Base-by-base conservation (phyloP, 2,888 invertebrate genomes). In the Tachina lurida region DNA sequence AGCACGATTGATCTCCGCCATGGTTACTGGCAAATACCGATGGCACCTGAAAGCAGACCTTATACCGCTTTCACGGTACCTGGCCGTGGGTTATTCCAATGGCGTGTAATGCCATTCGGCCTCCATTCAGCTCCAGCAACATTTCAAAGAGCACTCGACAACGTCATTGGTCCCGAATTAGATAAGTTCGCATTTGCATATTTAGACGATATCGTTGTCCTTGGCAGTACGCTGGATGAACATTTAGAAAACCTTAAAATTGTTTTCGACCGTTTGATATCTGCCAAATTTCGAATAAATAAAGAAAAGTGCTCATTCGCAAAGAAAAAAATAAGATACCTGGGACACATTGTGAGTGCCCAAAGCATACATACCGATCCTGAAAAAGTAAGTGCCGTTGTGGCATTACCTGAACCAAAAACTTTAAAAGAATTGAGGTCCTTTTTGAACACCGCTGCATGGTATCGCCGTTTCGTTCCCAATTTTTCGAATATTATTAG, bases 281-380 rank as follows among this genome's bases (percentile, higher is more conserved):
- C 73, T 8, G 67, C 67, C 17, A 52, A 68, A 2, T 15, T 68
- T 9, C 10, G 49, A 0, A 68, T 52, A 12, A 68, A 84, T 49
- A 9, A 15, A 0, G 67, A 71, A 0, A 83, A 82, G 12, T 82
- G 82, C 41, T 31, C 67, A 1, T 81, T 86, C 31, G 83, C 76
- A 43, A 63, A 73, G 12, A 73, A 19, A 41, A 54, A 54, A 41
- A 52, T 85, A 5, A 13, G 49, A 39, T 80, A 86, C 17, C n/a
- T 84, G 5, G 83, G 79, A 1, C 86, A 86, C 54, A 43, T 83
- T 5, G 60, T 86, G 7, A 86, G 60, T 19, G 73, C 54, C 41
- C 7, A 56, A n/a, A 76, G 79, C 2, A 43, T 83, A 17, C 75
- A 75, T 49, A 83, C 73, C 0, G 67, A 81, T 43, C 76, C 73